Evolutionary conservation across 2,113 vertebrate species (phyloP).

Genomic region (Poeciliopsis turrubarensis): DNA sequence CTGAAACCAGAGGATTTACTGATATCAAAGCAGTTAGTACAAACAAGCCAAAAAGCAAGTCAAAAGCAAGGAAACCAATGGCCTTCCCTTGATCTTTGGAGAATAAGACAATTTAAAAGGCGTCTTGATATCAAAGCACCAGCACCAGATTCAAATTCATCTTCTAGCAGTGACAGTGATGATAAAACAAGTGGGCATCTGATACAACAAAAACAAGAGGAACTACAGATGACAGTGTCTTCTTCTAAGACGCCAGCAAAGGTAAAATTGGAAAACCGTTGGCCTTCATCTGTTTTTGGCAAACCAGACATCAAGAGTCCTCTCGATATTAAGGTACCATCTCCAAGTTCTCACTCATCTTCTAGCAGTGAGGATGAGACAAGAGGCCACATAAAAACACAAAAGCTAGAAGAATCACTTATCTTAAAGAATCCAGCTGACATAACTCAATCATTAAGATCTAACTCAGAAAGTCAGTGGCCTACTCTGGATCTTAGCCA

Average conservation of each 20-base stretch:
- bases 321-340: constrained; percentile 33
- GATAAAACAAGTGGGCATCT: constrained; percentile 5
- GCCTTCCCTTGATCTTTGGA: constrained; percentile 19
- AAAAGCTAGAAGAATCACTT: background rate
- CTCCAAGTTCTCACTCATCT: constrained; percentile 12
- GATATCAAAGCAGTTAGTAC: background rate
- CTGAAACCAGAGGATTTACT: background rate
- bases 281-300: background rate
- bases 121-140: constrained; percentile 36
- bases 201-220: background rate
- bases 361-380: constrained; percentile 39
- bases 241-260: background rate
- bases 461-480: background rate
- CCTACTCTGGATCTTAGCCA: background rate
- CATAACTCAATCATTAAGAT: rapidly evolving
- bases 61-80: constrained; percentile 3
- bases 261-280: rapidly evolving
- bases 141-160: constrained; percentile 7
- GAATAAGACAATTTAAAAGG: constrained; percentile 7
- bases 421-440: background rate
- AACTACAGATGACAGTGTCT: background rate
- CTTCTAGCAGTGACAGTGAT: constrained; percentile 39
- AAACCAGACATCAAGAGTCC: constrained; percentile 8
- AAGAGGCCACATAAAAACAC: background rate
- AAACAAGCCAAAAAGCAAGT: constrained; percentile 4